A percentile compares a stretch with the other conserved stretches of the same genome.
These are phyloP conservation scores for Bothrops jararaca DNA, from an alignment of 2,113 vertebrate genomes.

Conservation along the genomic window DNA sequence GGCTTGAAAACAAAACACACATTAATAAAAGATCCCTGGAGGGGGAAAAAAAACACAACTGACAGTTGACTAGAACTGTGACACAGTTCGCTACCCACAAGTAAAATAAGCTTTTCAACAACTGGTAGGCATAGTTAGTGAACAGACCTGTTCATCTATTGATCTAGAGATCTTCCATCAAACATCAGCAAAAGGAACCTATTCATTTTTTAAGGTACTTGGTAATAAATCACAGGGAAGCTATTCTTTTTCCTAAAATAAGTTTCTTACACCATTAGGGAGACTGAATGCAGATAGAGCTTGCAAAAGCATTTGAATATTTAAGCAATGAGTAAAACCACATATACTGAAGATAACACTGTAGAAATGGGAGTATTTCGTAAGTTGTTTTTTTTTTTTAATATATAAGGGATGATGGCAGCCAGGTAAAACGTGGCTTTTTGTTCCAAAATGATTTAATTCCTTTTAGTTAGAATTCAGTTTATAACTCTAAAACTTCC, in stretches of 20 bases:
- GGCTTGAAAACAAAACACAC: constrained; percentile 52
- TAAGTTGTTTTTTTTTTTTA: no score
- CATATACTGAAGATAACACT: neutral
- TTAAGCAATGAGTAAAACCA: neutral
- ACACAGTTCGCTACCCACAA: constrained; percentile 2
- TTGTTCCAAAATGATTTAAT: neutral
- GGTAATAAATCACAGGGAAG: accelerated
- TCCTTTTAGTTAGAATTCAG: neutral
- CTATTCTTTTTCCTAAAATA: constrained; percentile 14
- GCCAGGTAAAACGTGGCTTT: neutral
- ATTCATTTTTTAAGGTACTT: neutral
- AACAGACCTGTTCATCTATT: constrained; percentile 25
- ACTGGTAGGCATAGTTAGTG: constrained; percentile 19
- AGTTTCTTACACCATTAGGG: neutral
- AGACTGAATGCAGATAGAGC: neutral
- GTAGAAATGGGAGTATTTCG: neutral
- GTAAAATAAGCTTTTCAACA: constrained; percentile 31
- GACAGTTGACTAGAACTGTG: constrained; percentile 38
- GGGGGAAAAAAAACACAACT: constrained; percentile 44
- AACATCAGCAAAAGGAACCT: neutral
- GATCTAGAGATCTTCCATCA: neutral
- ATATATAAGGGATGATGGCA: neutral
- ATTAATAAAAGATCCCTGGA: constrained; percentile 52
- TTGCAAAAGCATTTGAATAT: neutral
- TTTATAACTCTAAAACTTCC: neutral